These are phyloP conservation scores for Coranthus polyacanthus DNA, from an alignment of 2,797 vertebrate species.

Conservation along the genomic window DNA sequence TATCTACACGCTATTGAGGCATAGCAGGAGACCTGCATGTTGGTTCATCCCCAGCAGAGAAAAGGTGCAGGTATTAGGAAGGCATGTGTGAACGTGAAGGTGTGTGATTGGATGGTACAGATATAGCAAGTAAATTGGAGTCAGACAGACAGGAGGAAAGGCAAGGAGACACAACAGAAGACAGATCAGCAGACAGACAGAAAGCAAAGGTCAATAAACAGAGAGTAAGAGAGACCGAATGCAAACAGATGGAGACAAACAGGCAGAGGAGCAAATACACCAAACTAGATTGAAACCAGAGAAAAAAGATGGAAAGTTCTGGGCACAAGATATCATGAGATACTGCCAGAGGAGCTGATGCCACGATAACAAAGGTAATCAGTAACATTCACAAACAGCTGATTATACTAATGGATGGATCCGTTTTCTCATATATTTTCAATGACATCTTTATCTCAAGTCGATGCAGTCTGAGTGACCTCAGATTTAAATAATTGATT, in stretches of 20 bases:
- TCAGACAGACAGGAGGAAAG: constrained; percentile 46
- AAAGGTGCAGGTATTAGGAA: constrained; percentile 40
- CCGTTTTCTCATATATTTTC: constrained; percentile 1
- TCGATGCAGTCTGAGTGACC: constrained; percentile 37
- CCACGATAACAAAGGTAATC: constrained; percentile 3
- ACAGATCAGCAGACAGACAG: constrained; percentile 62
- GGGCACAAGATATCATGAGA: constrained; percentile 26
- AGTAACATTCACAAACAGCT: background rate
- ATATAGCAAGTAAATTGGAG: constrained; percentile 72
- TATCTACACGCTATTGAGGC: constrained; percentile 35
- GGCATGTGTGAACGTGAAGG: constrained; percentile 61
- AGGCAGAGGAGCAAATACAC: constrained; percentile 58
- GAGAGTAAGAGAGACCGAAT: constrained; percentile 64
- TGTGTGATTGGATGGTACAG: constrained; percentile 63
- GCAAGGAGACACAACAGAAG: constrained; percentile 46
- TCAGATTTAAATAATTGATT: constrained; percentile 47
- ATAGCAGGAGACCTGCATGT: constrained; percentile 43
- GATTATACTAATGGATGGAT: constrained; percentile 13
- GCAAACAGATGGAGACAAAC: constrained; percentile 75
- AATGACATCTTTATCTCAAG: constrained; percentile 37
- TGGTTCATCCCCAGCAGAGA: constrained; percentile 59
- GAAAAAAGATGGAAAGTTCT: constrained; percentile 42
- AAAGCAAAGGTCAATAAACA: constrained; percentile 77
- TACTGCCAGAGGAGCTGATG: background rate
- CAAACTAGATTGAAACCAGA: constrained; percentile 50